Percentiles rank a stretch among this genome's conserved stretches.
Evolutionary conservation across 1,140 invertebrate species (phyloP).

Genomic region (Tachypleus tridentatus): DNA sequence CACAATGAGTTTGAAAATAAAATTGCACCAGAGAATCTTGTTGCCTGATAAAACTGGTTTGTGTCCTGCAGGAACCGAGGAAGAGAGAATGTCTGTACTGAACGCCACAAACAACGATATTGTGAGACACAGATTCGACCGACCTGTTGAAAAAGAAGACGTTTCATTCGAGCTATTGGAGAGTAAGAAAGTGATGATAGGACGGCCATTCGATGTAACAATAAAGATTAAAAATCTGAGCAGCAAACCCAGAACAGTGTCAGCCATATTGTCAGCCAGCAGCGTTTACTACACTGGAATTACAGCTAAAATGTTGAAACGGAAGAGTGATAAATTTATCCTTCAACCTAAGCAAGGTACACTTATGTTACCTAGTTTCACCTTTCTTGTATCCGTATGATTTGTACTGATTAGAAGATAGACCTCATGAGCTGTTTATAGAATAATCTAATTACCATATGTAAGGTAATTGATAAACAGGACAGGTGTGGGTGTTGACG

Average conservation of each 20-base stretch:
- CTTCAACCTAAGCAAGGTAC: constrained; percentile 24
- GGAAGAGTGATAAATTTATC: constrained; percentile 39
- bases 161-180: constrained; percentile 70
- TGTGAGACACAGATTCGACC: constrained; percentile 23
- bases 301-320: constrained; percentile 51
- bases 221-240: constrained; percentile 31
- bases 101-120: constrained; percentile 43
- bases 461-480: no score
- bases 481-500: no score
- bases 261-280: constrained; percentile 47
- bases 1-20: no score
- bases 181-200: constrained; percentile 72
- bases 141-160: constrained; percentile 55
- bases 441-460: no score
- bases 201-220: constrained; percentile 50
- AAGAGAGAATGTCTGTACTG: constrained; percentile 68
- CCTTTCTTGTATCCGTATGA: no score
- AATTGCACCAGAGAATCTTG: no score
- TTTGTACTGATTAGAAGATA: no score
- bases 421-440: no score
- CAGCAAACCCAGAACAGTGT: constrained; percentile 47
- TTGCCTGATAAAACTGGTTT: neutral
- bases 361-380: neutral
- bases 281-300: constrained; percentile 66
- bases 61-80: constrained; percentile 29